These are phyloP conservation scores for Lithophane leautieri DNA, from an alignment of 2,888 invertebrate species.

Conservation along the genomic window DNA sequence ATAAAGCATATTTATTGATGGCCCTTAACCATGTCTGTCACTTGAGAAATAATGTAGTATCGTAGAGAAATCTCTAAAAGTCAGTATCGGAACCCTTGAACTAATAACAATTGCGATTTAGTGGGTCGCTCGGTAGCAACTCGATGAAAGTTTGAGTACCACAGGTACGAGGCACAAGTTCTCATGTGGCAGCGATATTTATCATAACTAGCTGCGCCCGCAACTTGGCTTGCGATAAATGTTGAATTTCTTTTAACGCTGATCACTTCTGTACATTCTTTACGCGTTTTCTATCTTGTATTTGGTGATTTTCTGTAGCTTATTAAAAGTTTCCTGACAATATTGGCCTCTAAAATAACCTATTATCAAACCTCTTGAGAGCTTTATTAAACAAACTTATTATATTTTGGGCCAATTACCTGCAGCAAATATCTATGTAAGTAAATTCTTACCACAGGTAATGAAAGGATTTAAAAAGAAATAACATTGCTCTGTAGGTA, in stretches of 20 bases:
- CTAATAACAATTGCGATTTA: slow-evolving; percentile 76
- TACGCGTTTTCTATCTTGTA: too few relatives aligned
- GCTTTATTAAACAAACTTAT: neutral
- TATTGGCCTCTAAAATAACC: neutral
- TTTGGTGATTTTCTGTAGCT: neutral
- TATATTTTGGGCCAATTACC: too few relatives aligned
- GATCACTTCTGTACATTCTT: too few relatives aligned
- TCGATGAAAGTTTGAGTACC: slow-evolving; percentile 73
- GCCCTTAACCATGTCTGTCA: slow-evolving; percentile 9
- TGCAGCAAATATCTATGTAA: too few relatives aligned
- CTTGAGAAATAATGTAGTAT: slow-evolving; percentile 41
- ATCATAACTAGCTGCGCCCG: neutral
- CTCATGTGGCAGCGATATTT: slow-evolving; percentile 31
- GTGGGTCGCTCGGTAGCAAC: slow-evolving; percentile 70
- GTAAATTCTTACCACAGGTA: too few relatives aligned
- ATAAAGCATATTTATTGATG: slow-evolving; percentile 21
- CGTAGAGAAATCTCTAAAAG: slow-evolving; percentile 38
- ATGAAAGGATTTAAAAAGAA: too few relatives aligned
- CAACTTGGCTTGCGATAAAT: slow-evolving; percentile 6
- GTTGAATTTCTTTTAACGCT: neutral
- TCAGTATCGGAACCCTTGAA: slow-evolving; percentile 68
- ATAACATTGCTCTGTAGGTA: neutral
- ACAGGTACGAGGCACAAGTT: slow-evolving; percentile 68
- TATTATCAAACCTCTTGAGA: neutral
- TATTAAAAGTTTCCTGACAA: neutral